These are phyloP conservation scores for Cydia fagiglandana DNA, from an alignment of 1,140 invertebrate species.

Conservation along the genomic window DNA sequence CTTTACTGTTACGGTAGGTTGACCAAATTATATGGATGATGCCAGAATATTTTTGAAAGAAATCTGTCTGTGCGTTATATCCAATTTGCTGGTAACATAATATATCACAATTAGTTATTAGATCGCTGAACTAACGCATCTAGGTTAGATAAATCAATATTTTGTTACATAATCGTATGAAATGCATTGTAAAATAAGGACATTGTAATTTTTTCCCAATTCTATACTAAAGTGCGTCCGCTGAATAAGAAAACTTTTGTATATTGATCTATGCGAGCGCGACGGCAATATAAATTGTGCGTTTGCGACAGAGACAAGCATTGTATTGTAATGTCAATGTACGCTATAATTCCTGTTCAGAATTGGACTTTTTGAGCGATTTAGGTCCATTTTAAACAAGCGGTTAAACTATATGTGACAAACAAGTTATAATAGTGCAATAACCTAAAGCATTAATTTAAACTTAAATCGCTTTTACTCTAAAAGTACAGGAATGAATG, in stretches of 20 bases:
- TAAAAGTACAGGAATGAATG: not conserved
- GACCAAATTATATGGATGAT: not conserved
- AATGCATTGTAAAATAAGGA: constrained; percentile 21
- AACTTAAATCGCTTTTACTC: not conserved
- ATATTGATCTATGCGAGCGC: not conserved
- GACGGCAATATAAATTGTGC: not conserved
- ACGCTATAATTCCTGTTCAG: not conserved
- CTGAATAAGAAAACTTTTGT: not conserved
- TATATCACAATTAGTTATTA: not conserved
- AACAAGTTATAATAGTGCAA: not conserved
- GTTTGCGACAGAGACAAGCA: not conserved
- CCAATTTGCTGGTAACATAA: not conserved
- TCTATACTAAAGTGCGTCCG: not conserved
- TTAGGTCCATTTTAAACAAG: not conserved
- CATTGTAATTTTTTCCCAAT: not conserved
- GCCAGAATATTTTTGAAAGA: not conserved
- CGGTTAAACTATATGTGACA: not conserved
- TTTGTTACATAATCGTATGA: constrained; percentile 31
- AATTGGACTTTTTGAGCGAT: not conserved
- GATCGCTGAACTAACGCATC: constrained; percentile 9
- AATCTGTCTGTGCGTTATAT: not conserved
- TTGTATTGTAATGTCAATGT: not conserved
- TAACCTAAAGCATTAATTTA: not conserved
- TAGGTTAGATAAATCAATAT: constrained; percentile 6
- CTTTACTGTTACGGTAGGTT: not conserved